Evolutionary conservation across 2,113 vertebrate species (phyloP).

Genomic region (Cyanocitta stelleri): DNA sequence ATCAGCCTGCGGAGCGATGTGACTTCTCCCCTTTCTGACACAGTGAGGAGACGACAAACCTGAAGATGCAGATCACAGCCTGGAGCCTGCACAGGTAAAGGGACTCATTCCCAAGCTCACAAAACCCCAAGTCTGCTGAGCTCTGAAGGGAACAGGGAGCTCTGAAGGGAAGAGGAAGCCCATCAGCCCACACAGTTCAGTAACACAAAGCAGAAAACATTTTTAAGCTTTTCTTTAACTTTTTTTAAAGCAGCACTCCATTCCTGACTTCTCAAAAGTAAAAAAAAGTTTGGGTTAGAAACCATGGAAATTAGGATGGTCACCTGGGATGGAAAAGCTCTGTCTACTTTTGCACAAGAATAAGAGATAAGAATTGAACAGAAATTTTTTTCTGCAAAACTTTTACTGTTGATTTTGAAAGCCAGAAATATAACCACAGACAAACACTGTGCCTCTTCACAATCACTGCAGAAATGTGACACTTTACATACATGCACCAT

Average conservation of each 20-base stretch:
- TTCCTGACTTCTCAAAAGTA: background rate
- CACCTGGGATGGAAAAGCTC: background rate
- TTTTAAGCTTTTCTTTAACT: background rate
- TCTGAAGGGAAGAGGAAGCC: background rate
- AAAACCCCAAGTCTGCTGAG: background rate
- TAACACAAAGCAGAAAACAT: background rate
- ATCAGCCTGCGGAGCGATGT: background rate
- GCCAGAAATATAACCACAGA: background rate
- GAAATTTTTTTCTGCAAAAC: background rate
- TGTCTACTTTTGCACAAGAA: background rate
- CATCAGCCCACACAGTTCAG: background rate
- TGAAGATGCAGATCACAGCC: background rate
- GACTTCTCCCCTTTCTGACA: background rate
- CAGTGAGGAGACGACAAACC: background rate
- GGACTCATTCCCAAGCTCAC: background rate
- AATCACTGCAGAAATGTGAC: background rate
- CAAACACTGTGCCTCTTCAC: background rate
- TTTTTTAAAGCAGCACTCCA: background rate
- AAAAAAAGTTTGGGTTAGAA: background rate
- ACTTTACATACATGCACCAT: background rate
- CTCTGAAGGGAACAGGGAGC: fast-evolving
- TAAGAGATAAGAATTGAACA: background rate
- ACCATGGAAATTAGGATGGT: background rate
- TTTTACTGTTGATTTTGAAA: background rate
- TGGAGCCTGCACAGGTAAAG: background rate